Evolutionary conservation across 2,113 vertebrate genomes (phyloP).

Genomic region (Calcarius ornatus): DNA sequence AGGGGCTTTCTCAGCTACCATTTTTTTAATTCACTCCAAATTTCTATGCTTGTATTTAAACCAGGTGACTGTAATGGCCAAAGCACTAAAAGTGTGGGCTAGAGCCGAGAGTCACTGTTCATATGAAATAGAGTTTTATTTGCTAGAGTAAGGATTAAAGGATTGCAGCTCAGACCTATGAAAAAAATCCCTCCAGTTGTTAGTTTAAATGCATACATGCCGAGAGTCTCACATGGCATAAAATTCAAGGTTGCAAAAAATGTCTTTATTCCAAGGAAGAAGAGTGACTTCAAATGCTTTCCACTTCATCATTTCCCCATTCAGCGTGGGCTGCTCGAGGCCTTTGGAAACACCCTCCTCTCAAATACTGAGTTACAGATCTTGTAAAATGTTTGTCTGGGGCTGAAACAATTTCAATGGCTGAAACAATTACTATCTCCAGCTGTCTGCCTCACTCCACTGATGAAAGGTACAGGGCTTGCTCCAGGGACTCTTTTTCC

Average conservation of each 20-base stretch:
- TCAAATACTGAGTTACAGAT: background rate
- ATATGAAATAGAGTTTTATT: background rate
- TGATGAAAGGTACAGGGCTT: background rate
- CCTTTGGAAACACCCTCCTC: background rate
- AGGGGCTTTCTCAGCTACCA: slow-evolving; percentile 42
- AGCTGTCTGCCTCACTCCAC: background rate
- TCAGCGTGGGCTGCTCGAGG: background rate
- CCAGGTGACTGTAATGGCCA: slow-evolving; percentile 40
- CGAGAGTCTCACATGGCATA: background rate
- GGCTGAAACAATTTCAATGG: background rate
- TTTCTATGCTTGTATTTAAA: slow-evolving; percentile 49
- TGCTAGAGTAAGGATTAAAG: background rate
- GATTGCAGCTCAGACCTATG: background rate
- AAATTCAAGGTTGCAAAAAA: background rate
- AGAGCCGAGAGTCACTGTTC: background rate
- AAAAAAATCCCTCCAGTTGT: background rate
- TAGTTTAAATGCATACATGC: background rate
- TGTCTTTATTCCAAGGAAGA: background rate
- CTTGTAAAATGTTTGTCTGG: slow-evolving; percentile 15
- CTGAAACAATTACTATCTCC: slow-evolving; percentile 21
- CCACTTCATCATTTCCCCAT: background rate
- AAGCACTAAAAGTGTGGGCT: background rate
- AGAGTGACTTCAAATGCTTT: slow-evolving; percentile 6
- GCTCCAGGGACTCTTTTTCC: background rate
- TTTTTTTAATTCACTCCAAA: slow-evolving; percentile 62